These are phyloP conservation scores for Oikopleura dioica DNA, from an alignment of 23 tunicate genomes.

Conservation along the genomic window DNA sequence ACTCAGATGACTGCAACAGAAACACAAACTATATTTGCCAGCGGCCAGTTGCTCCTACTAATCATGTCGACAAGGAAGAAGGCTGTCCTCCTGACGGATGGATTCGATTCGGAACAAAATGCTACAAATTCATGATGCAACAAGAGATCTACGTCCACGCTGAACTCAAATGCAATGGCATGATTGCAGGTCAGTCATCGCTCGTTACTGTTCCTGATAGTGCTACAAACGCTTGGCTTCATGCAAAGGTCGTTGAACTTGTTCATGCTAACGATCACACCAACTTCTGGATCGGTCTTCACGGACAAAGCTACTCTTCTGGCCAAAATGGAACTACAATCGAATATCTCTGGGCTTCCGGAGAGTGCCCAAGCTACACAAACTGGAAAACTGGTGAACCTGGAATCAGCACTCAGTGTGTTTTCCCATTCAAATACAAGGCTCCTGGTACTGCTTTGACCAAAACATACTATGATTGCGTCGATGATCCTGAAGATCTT, in stretches of 20 bases:
- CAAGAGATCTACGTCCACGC: background rate
- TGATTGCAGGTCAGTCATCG: no score
- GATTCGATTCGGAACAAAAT: background rate
- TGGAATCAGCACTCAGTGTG: background rate
- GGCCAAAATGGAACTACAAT: background rate
- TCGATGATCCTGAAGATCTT: background rate
- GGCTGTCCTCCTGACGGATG: background rate
- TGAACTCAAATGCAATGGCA: background rate
- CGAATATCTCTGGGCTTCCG: background rate
- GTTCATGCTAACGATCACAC: background rate
- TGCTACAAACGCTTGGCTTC: no score
- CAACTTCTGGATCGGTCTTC: background rate
- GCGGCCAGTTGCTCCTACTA: background rate
- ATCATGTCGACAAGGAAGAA: background rate
- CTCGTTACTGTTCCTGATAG: no score
- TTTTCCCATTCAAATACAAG: conserved; percentile 10
- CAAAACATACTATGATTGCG: background rate
- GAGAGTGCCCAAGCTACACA: background rate
- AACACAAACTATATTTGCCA: conserved; percentile 5
- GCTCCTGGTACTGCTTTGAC: no score
- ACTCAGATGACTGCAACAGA: background rate
- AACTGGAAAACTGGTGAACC: conserved; percentile 9
- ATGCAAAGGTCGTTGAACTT: background rate
- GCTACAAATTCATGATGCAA: background rate
- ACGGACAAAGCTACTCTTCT: background rate